phyloP scores from a whole-genome alignment of 2,113 vertebrate genomes.

The Panthera leo region DNA sequence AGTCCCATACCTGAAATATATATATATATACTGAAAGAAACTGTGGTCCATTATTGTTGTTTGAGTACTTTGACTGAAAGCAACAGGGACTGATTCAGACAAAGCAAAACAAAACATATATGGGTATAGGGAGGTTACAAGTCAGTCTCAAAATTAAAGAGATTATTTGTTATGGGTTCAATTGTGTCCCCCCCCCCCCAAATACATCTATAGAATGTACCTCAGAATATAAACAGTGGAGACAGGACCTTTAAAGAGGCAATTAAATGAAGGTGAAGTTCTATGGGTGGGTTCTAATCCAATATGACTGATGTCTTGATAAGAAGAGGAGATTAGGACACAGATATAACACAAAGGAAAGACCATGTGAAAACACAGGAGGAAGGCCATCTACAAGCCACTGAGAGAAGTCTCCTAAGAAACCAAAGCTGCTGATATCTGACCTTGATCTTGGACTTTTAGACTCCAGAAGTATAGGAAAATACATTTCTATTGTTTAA shows the following conservation, averaged over 20 bases:
- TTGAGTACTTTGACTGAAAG: not conserved
- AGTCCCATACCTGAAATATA: not conserved
- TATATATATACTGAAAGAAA: no score
- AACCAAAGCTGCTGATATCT: not conserved
- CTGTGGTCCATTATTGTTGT: not conserved
- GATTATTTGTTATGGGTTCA: not conserved
- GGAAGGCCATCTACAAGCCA: not conserved
- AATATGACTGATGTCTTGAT: not conserved
- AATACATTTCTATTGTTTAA: not conserved
- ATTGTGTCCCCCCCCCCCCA: not conserved
- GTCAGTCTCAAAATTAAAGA: not conserved
- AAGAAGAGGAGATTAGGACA: not conserved
- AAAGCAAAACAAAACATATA: not conserved
- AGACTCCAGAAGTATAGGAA: not conserved
- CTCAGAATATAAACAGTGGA: not conserved
- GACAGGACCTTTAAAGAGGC: not conserved
- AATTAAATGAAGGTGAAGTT: not conserved
- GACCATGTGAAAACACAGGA: rapidly evolving
- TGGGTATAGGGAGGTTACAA: not conserved
- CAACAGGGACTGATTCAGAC: not conserved
- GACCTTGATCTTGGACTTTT: not conserved
- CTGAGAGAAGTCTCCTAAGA: not conserved
- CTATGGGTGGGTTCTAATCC: no score
- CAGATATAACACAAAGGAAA: not conserved
- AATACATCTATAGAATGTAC: not conserved